Base-by-base conservation (phyloP, 2,888 invertebrate genomes). In the Papilio gigon region DNA sequence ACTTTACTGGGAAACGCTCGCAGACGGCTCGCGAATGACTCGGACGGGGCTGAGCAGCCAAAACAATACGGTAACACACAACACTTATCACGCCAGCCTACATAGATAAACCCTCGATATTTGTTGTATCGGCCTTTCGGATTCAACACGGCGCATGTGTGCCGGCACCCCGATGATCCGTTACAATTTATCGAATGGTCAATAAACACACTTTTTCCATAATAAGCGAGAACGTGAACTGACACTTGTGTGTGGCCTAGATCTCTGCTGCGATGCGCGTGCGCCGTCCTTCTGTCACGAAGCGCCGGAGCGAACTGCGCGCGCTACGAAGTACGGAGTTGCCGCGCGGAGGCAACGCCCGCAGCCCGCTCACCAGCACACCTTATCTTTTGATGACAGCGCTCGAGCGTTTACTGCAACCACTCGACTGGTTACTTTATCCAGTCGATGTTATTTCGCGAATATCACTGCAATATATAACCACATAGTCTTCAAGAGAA, bases 301-400 rank as follows among this genome's bases (percentile, higher is more conserved):
- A 83, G 85, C 86, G 86, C 86, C 81, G 83, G 83, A 81, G 84
- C 85, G 79, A 83, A 92, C 91, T 90, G 88, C 76, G 77, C 70
- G 71, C 68, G 74, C 22, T 47, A 22, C 47, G 47, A 12, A 22
- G 22, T 47, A 12, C 47, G 47, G 47, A 47, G 11, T 64, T 14
- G 17, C 12, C 8, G 12, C 71, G 78, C 79, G 77, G 78, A 81
- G 87, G 83, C 86, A 87, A 88, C 87, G 88, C 88, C 89, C 90
- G 53, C 53, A 1, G 27, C 27, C 25, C 53, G 89, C 84, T 87
- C 88, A 86, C 87, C 87, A 56, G 14, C 27, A 56, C 30, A 56
- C 88, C 85, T 90, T 90, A 90, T 90, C 90, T 87, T 76, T 77
- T 82, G 84, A 86, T 84, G 86, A 82, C 84, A 81, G 80, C 79